Base-by-base conservation (phyloP, 2,888 invertebrate genomes). In the Agrilus mali region DNA sequence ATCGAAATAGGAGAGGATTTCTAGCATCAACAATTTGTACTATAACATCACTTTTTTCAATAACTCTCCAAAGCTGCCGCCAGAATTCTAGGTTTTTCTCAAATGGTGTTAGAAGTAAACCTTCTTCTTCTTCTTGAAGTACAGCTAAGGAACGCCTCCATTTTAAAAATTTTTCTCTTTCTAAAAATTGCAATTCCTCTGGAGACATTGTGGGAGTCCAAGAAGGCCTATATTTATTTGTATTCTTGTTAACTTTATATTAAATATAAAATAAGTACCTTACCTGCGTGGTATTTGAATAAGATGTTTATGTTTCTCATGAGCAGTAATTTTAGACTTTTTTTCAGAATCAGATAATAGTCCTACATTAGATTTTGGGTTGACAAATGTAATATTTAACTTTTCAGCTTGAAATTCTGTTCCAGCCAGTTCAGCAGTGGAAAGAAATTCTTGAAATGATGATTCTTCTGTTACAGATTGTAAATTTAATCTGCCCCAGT, bases 81-180 rank as follows among this genome's bases (percentile, higher is more conserved):
- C 98, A 98, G 55, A 98, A 88, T 63, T 98, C 95, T 15, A 97
- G 65, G 68, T 98, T 99, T 59, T 92, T 86, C 60, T 99, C 98
- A 66, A 93, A 98, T 0, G 98, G 98, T 0, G 98, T 99, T 50
- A 98, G 67, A 0, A 87, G 72, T 3, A 96, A 71, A 0, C 81
- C 82, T 36, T 93, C 80, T 13, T 78, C 80, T 13, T 78, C 73
- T 52, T 88, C 85, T 64, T 86, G 87, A 13, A 92, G 61, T 20
- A 77, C 63, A 3, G 92, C 84, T 42, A 98, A 70, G 43, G 80
- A 73, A 40, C 90, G 75, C 49, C 96, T 73, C 98, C 98, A 99
- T 43, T 86, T 79, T 1, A 97, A 67, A 61, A 97, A 99, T 3
- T 79, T 70, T 47, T 86, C 82, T 52, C 78, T 79, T 63, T 99